A percentile compares a stretch with the other conserved stretches of the same genome.
phyloP scores from a whole-genome alignment of 2,888 invertebrate genomes.

The Eristalinus sepulchralis region DNA sequence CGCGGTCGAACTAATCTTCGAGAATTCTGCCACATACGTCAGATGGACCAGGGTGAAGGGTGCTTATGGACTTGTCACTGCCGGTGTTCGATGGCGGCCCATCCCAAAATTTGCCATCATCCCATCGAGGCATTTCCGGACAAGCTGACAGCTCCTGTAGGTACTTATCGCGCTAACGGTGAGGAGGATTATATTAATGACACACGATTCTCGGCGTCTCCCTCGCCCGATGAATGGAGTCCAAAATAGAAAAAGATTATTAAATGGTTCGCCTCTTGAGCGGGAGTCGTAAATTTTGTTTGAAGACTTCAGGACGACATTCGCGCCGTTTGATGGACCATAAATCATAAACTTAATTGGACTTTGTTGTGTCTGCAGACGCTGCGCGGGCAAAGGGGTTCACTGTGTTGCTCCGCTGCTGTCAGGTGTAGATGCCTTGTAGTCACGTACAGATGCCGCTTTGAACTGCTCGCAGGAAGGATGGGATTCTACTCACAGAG shows the following conservation, averaged over 20 bases:
- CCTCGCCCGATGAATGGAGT: not conserved
- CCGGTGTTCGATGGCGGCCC: constrained; percentile 1
- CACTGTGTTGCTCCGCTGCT: not conserved
- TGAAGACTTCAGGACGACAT: not conserved
- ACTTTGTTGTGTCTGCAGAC: not conserved
- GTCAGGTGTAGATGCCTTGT: not conserved
- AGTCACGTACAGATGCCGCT: no score
- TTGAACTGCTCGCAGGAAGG: no score
- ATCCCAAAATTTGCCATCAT: constrained; percentile 6
- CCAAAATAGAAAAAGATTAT: constrained; percentile 19
- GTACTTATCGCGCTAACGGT: constrained; percentile 32
- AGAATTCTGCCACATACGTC: constrained; percentile 2
- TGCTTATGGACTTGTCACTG: constrained; percentile 14
- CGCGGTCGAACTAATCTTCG: not conserved
- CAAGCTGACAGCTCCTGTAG: constrained; percentile 31
- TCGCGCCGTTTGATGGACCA: not conserved
- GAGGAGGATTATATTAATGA: constrained; percentile 31
- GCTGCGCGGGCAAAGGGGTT: not conserved
- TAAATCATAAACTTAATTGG: constrained; percentile 1
- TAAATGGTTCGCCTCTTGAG: constrained; percentile 24
- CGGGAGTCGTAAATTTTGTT: constrained; percentile 23
- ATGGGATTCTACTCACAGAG: no score
- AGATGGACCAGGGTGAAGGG: not conserved
- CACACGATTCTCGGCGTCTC: not conserved
- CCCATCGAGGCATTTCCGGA: not conserved